These are phyloP conservation scores for Chironomus tentans DNA, from an alignment of 2,888 invertebrate species.

Conservation along the genomic window DNA sequence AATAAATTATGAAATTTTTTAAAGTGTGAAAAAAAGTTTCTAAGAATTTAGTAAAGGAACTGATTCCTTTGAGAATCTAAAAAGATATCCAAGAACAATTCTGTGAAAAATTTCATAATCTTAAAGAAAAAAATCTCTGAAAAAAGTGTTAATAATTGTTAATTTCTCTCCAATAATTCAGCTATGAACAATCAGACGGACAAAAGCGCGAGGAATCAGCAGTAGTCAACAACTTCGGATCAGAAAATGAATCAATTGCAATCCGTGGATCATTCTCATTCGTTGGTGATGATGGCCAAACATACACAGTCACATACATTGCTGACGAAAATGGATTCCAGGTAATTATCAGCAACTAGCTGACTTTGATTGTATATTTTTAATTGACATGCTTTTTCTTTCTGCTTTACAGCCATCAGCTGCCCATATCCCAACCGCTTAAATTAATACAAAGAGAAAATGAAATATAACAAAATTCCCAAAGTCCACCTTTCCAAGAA, in stretches of 20 bases:
- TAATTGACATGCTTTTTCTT: not conserved
- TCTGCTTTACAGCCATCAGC: conserved; percentile 1
- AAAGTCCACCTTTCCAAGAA: not conserved
- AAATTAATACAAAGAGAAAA: not conserved
- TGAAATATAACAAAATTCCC: not conserved
- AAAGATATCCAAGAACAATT: not conserved
- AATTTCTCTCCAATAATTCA: conserved; percentile 31
- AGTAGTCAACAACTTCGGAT: conserved; percentile 44
- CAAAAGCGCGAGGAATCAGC: conserved; percentile 46
- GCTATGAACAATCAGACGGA: conserved; percentile 49
- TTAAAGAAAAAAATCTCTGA: not conserved
- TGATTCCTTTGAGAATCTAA: not conserved
- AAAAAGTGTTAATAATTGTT: conserved; percentile 11
- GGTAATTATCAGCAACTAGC: not conserved
- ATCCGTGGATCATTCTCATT: conserved; percentile 47
- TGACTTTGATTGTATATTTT: not conserved
- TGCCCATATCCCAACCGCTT: conserved; percentile 19
- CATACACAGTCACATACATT: conserved; percentile 49
- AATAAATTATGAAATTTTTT: not conserved
- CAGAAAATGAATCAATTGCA: conserved; percentile 46
- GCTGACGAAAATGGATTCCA: conserved; percentile 20
- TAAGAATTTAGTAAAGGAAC: too few species aligned
- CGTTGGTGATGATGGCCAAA: conserved; percentile 48
- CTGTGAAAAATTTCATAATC: not conserved
- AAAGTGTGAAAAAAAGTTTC: not conserved